phyloP scores from a whole-genome alignment of 2,113 vertebrate species.

The Melanocharis versteri region DNA sequence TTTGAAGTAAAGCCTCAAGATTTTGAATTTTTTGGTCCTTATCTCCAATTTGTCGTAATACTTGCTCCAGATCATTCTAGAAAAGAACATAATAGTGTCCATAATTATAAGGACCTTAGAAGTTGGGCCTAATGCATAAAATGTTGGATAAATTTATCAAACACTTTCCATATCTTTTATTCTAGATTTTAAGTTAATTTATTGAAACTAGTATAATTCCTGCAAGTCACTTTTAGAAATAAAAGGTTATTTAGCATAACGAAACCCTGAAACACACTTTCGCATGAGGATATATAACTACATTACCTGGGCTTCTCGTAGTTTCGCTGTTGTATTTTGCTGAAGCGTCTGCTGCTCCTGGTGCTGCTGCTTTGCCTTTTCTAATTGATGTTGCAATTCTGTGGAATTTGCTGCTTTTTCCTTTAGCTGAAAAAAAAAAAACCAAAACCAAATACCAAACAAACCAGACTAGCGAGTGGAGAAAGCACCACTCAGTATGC shows the following conservation, averaged over 20 bases:
- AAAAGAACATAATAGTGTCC: slow-evolving; percentile 34
- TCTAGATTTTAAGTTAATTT: not conserved
- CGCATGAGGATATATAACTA: not conserved
- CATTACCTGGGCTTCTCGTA: slow-evolving; percentile 92
- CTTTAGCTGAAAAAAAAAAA: slow-evolving; percentile 79
- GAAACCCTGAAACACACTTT: not conserved
- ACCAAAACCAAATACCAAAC: not conserved
- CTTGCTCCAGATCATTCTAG: slow-evolving; percentile 97
- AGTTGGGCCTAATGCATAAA: slow-evolving; percentile 24
- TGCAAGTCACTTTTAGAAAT: not conserved
- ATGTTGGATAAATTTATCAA: not conserved
- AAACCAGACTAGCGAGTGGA: not conserved
- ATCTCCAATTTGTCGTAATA: slow-evolving; percentile 95
- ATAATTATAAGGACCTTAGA: slow-evolving; percentile 47
- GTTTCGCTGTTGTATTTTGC: slow-evolving; percentile 90
- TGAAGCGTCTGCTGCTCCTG: slow-evolving; percentile 93
- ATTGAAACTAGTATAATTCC: not conserved
- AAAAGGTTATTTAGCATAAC: not conserved
- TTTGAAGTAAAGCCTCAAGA: slow-evolving; percentile 95
- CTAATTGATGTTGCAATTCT: slow-evolving; percentile 92
- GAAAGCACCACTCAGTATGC: not conserved
- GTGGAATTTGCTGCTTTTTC: slow-evolving; percentile 82
- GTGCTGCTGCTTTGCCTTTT: slow-evolving; percentile 93
- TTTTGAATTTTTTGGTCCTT: slow-evolving; percentile 99
- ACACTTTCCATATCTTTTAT: not conserved